Evolutionary conservation across 1,140 invertebrate genomes (phyloP), one percentile per base, ranked within the genome.

Genomic region (Oppia nitens): DNA sequence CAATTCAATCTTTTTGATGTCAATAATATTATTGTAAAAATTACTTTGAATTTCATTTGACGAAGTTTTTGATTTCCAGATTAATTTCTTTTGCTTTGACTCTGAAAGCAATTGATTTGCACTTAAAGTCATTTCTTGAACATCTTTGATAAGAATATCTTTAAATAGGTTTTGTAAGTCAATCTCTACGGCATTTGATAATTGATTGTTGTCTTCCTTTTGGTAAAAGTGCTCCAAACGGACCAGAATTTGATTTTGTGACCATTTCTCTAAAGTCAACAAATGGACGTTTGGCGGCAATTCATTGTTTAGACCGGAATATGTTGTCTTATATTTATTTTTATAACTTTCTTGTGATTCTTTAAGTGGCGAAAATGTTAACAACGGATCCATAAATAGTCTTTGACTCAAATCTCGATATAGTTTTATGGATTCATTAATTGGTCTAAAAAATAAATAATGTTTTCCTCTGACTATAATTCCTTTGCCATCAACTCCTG

Each of bases 201-300:
- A 58, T 32, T 53, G 24, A 2, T 68, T 61, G 60, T 84, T 80
- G 67, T 89, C 83, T 4, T 73, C 71, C 24, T 75, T 77, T 69
- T 92, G 86, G 61, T 54, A 80, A 47, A 89, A 78, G 70, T 97
- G 87, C 66, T 97, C 92, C 3, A 97, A 72, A 51, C 92, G 76
- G 0, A 96, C 62, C 2, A 96, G 73, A 17, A 87, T 70, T 14
- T 76, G 75, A 0, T 71, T 73, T 14, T 74, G 76, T 52, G 79
- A 79, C 79, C 85, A 86, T 4, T 86, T 83, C 68, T 94, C 88
- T 56, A 94, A 69, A 4, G 90, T 92, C 24, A 96, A 70, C 21
- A 96, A 71, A 63, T 91, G 81, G 0, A 95, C 77, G 67, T 89
- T 87, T 12, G 72, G 65, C 0, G 89, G 88, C 0, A 96, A 66